These are phyloP conservation scores for Triplophysa yarkandensis DNA, from an alignment of 2,797 vertebrate genomes.

Conservation along the genomic window DNA sequence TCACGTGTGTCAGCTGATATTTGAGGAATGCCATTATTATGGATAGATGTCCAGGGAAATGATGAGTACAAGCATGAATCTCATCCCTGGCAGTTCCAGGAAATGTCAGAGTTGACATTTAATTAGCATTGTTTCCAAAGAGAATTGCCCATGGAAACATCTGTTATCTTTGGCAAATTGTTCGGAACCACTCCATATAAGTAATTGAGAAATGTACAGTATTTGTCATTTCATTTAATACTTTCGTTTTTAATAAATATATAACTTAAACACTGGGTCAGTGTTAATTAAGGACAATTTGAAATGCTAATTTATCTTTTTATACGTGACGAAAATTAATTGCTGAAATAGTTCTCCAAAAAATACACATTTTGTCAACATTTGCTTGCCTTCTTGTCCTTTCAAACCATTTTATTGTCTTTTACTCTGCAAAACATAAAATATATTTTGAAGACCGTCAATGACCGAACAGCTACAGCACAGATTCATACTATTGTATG, in stretches of 20 bases:
- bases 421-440: too few species aligned
- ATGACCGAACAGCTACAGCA: too few species aligned
- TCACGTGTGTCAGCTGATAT: slow-evolving; percentile 12
- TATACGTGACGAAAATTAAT: not conserved
- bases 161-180: slow-evolving; percentile 22
- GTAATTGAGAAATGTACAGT: not conserved
- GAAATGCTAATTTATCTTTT: not conserved
- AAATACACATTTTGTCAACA: too few species aligned
- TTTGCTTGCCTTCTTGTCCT: too few species aligned
- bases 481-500: too few species aligned
- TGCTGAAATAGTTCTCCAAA: too few species aligned
- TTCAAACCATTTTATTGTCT: too few species aligned
- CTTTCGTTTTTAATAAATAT: not conserved
- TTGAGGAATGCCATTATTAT: slow-evolving; percentile 24
- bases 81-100: slow-evolving; percentile 6
- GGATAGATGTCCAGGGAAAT: slow-evolving; percentile 28
- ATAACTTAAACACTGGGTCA: not conserved
- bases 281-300: not conserved
- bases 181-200: not conserved
- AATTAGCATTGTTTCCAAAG: slow-evolving; percentile 32
- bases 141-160: slow-evolving; percentile 37
- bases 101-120: slow-evolving; percentile 48
- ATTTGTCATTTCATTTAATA: not conserved
- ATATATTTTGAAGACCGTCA: too few species aligned
- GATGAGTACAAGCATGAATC: slow-evolving; percentile 28